phyloP scores from a whole-genome alignment of 2,888 invertebrate species.

The Panzeria rudis region DNA sequence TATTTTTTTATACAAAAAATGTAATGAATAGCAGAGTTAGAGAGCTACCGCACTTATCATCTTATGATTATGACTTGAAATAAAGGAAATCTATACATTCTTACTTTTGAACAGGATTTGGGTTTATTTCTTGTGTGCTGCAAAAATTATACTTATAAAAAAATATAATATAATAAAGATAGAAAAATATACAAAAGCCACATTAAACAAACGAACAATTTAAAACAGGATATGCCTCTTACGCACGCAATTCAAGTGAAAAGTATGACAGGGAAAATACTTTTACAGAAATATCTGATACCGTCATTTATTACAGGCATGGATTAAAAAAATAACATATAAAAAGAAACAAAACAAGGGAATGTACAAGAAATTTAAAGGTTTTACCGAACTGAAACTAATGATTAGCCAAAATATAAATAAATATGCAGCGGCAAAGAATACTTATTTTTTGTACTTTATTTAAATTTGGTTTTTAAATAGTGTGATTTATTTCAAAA shows the following conservation, averaged over 20 bases:
- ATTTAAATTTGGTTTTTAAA: too few species aligned
- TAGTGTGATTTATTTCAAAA: too few species aligned
- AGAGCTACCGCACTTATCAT: constrained; percentile 79
- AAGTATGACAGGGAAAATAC: constrained; percentile 37
- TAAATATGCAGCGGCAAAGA: too few species aligned
- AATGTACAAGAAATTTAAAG: constrained; percentile 7
- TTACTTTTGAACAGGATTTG: constrained; percentile 75
- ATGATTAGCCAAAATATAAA: neutral
- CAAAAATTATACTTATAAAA: constrained; percentile 46
- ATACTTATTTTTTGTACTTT: too few species aligned
- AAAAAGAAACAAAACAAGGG: constrained; percentile 8
- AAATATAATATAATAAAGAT: constrained; percentile 55
- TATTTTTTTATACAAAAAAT: constrained; percentile 69
- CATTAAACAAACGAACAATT: constrained; percentile 76
- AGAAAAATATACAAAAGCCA: constrained; percentile 53
- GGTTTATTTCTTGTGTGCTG: constrained; percentile 29
- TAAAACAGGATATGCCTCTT: constrained; percentile 81
- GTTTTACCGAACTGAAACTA: neutral
- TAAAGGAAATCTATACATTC: constrained; percentile 72
- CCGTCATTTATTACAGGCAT: constrained; percentile 24
- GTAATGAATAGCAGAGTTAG: constrained; percentile 79
- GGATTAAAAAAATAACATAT: constrained; percentile 36
- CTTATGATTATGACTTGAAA: constrained; percentile 81
- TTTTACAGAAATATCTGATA: neutral
- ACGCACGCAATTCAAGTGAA: constrained; percentile 71